A percentile compares a stretch with the other conserved stretches of the same genome.
These are phyloP conservation scores for Mastomys natalensis DNA, from an alignment of 2,113 vertebrate species.

Conservation along the genomic window DNA sequence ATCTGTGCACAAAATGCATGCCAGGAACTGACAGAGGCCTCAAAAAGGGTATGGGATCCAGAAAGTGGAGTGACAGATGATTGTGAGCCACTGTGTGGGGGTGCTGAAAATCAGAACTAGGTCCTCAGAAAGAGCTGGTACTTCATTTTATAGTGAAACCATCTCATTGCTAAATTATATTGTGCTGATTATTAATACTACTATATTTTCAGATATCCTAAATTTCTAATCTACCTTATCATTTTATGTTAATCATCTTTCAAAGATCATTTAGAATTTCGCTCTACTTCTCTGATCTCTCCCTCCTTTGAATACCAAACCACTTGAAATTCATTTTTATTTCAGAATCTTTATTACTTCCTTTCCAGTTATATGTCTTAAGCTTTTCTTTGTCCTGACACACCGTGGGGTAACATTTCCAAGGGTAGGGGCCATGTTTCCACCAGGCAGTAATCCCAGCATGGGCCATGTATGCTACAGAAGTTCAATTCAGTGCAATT, in stretches of 20 bases:
- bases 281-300: not conserved
- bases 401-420: not conserved
- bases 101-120: not conserved
- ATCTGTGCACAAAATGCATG: not conserved
- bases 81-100: not conserved
- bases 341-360: not conserved
- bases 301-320: not conserved
- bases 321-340: not conserved
- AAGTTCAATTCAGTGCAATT: not conserved
- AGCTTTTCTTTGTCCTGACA: not conserved
- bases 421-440: not conserved
- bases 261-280: constrained; percentile 21
- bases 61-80: not conserved
- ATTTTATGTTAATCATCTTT: not conserved
- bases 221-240: not conserved
- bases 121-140: not conserved
- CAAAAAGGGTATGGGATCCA: not conserved
- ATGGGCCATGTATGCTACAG: not conserved
- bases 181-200: constrained; percentile 3
- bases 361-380: not conserved
- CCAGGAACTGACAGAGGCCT: not conserved
- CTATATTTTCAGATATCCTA: constrained; percentile 5
- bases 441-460: not conserved
- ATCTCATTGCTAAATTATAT: constrained; percentile 11
- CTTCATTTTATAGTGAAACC: not conserved